Conservation (phyloP, 1,140 invertebrate genomes). For the Stenopsyche tienmushanensis region DNA sequence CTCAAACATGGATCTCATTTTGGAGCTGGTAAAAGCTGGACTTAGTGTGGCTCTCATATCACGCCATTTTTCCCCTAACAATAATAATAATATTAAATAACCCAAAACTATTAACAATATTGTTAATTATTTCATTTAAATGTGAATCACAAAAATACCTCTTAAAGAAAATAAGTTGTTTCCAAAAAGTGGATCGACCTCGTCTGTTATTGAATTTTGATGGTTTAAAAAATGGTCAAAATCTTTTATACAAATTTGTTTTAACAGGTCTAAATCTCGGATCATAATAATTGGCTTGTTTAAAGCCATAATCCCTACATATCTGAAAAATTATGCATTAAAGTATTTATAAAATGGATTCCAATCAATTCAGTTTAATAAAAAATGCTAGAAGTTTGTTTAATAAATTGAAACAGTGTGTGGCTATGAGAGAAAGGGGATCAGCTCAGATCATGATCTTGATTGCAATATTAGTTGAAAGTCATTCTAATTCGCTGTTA, state of each 20-base stretch:
- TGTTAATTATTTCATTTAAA: background rate
- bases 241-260: slow-evolving; percentile 61
- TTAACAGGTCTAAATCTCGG: slow-evolving; percentile 63
- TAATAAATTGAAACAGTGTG: too few relatives aligned
- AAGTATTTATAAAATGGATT: too few relatives aligned
- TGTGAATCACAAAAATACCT: slow-evolving; percentile 45
- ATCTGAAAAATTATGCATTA: slow-evolving; percentile 46
- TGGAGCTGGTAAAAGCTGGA: slow-evolving; percentile 15
- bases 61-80: slow-evolving; percentile 5
- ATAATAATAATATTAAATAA: slow-evolving; percentile 1
- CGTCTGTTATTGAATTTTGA: slow-evolving; percentile 47
- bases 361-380: too few relatives aligned
- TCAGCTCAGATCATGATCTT: too few relatives aligned
- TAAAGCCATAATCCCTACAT: slow-evolving; percentile 57
- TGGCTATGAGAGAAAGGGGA: too few relatives aligned
- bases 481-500: too few relatives aligned
- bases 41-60: slow-evolving; percentile 16
- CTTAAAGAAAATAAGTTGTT: slow-evolving; percentile 56
- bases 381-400: too few relatives aligned
- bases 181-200: slow-evolving; percentile 57
- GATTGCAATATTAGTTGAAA: too few relatives aligned
- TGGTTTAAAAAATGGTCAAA: slow-evolving; percentile 67
- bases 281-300: slow-evolving; percentile 55
- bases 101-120: background rate
- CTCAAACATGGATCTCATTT: slow-evolving; percentile 8